Evolutionary conservation across 2,113 vertebrate genomes (phyloP).

Genomic region (Promerops cafer): DNA sequence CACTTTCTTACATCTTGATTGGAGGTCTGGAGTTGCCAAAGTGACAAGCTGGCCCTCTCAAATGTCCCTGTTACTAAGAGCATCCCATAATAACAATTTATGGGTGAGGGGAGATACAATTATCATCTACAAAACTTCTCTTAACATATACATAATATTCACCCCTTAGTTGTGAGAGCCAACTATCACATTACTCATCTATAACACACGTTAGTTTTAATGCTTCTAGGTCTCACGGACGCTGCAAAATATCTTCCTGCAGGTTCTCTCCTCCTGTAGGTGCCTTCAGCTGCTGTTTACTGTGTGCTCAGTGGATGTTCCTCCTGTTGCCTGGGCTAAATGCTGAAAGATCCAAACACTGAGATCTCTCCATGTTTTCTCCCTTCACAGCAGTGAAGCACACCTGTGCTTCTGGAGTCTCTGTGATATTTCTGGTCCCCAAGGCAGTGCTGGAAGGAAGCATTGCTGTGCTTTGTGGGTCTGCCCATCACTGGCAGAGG

Average conservation of each 20-base stretch:
- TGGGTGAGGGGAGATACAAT: no score
- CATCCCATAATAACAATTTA: no score
- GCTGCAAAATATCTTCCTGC: background rate
- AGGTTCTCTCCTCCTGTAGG: background rate
- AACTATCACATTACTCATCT: no score
- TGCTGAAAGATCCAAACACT: background rate
- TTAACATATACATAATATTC: no score
- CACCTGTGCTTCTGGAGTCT: fast-evolving
- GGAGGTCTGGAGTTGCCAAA: no score
- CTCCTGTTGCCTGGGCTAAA: background rate
- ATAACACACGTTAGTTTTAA: background rate
- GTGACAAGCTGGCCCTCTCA: no score
- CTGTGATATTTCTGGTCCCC: background rate
- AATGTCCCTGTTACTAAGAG: no score
- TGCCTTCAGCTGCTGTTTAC: background rate
- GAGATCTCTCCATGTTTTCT: background rate
- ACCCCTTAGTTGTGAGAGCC: no score
- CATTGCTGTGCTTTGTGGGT: background rate
- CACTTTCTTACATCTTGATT: no score
- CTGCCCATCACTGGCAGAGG: background rate
- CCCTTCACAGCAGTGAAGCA: background rate
- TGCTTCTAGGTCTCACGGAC: background rate
- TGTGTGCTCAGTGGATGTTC: background rate
- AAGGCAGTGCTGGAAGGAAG: background rate
- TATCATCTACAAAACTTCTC: no score